These are phyloP conservation scores for Leptodirus hochenwartii DNA, from an alignment of 2,888 invertebrate species.

Conservation along the genomic window DNA sequence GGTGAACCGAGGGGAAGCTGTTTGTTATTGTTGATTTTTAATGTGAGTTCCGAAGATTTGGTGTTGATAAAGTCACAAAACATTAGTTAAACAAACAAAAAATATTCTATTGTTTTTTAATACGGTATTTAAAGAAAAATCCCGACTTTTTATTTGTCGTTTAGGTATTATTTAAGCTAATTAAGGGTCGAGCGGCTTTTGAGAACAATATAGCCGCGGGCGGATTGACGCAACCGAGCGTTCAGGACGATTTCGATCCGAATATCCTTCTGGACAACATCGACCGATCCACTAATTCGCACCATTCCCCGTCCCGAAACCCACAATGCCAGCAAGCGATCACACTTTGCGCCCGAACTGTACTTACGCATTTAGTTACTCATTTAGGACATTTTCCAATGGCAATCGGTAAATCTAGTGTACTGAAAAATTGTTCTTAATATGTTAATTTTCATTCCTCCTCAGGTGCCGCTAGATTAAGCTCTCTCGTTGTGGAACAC, in stretches of 20 bases:
- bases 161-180: slow-evolving; percentile 41
- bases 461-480: slow-evolving; percentile 76
- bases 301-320: slow-evolving; percentile 30
- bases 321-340: slow-evolving; percentile 36
- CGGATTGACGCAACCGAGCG: slow-evolving; percentile 32
- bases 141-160: slow-evolving; percentile 1
- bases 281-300: slow-evolving; percentile 18
- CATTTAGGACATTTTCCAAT: slow-evolving; percentile 91
- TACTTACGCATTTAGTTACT: slow-evolving; percentile 72
- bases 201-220: slow-evolving; percentile 28
- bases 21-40: slow-evolving; percentile 48
- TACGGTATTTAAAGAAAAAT: slow-evolving; percentile 4
- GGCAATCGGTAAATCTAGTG: slow-evolving; percentile 40
- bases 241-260: slow-evolving; percentile 53
- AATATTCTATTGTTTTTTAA: slow-evolving; percentile 2
- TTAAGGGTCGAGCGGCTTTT: slow-evolving; percentile 30
- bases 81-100: neutral
- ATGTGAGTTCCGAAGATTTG: slow-evolving; percentile 31
- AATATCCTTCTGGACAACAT: slow-evolving; percentile 54
- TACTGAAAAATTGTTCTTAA: no score
- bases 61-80: no score
- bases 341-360: slow-evolving; percentile 34
- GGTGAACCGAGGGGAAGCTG: slow-evolving; percentile 29
- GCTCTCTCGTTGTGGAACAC: slow-evolving; percentile 80
- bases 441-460: no score